Conservation (phyloP, 2,797 vertebrate genomes). For the Allobates femoralis region DNA sequence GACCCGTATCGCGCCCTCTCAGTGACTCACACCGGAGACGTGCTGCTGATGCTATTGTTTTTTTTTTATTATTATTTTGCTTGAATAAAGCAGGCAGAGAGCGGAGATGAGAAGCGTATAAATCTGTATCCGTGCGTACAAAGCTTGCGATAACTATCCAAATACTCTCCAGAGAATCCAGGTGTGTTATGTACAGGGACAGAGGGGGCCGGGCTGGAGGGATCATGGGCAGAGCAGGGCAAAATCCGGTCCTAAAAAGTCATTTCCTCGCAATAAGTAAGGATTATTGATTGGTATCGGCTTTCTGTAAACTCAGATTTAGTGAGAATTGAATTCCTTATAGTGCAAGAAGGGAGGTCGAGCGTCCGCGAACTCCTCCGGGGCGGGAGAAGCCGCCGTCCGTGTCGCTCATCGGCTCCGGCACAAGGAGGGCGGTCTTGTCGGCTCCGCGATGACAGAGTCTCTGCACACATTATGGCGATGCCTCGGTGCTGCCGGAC, state of each 20-base stretch:
- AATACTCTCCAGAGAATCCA: constrained; percentile 28
- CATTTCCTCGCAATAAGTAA: constrained; percentile 17
- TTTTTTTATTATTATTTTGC: constrained; percentile 82
- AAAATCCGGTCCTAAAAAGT: background rate
- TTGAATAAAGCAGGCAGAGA: constrained; percentile 80
- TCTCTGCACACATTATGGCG: background rate
- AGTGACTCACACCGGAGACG: constrained; percentile 68
- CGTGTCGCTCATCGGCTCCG: background rate
- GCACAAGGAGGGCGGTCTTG: constrained; percentile 5
- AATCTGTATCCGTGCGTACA: constrained; percentile 64
- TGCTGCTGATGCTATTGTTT: constrained; percentile 79
- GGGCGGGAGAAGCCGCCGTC: background rate
- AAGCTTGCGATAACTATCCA: constrained; percentile 79
- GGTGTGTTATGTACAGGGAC: constrained; percentile 41
- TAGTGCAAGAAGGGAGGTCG: background rate
- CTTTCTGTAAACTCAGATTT: background rate
- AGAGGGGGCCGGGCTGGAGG: background rate
- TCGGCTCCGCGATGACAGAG: background rate
- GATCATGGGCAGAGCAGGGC: constrained; percentile 27
- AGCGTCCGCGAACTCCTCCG: background rate
- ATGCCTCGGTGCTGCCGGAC: background rate
- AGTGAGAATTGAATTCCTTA: background rate
- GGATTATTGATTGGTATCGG: background rate
- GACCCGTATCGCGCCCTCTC: background rate
- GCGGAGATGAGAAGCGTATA: constrained; percentile 69